Base-by-base conservation (phyloP, 2,797 vertebrate genomes). In the Orestias chungarensis region DNA sequence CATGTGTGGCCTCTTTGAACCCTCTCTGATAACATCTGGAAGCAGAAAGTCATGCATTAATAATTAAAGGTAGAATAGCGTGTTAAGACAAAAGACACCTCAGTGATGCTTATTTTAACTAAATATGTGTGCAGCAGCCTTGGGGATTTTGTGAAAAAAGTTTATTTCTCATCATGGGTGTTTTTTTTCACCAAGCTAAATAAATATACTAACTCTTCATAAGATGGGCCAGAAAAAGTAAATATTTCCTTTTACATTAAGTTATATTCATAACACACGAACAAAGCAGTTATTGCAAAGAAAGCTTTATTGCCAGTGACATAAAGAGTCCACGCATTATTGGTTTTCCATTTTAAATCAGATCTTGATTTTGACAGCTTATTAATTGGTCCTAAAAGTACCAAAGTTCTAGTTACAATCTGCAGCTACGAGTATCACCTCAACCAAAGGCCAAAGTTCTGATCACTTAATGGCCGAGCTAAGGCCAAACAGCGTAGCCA, bases 301-400 rank as follows among this genome's bases (percentile, higher is more conserved):
- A 78, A 94, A 94, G 89, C 92, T 94, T 95, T 95, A 95, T 95
- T 95, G 93, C 93, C 93, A 92, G 84, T 91, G 91, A 92, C 79
- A 90, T 68, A 83, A 92, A 91, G 85, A 89, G 83, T 91, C 82
- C 88, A 90, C 73, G 83, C 71, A 68, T 82, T 82, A 87, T 7
- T 54, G 59, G 68, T 52, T 76, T 86, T 78, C 89, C 74, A 81
- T 70, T 65, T 77, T 88, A 86, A 78, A 87, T 77, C 85, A 68
- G 78, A 83, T 84, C 81, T 82, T 80, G 83, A 87, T 90, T 92
- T 65, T 74, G 90, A 93, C 87, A 89, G 85, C 85, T 88, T 73
- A 82, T 78, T 80, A n/a, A 88, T 71, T 78, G 73, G 81, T 77
- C 86, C 82, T 73, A 66, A 83, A 77, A 76, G 85, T 72, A 82